phyloP scores from a whole-genome alignment of 2,113 vertebrate genomes.

The Tragelaphus imberbis region DNA sequence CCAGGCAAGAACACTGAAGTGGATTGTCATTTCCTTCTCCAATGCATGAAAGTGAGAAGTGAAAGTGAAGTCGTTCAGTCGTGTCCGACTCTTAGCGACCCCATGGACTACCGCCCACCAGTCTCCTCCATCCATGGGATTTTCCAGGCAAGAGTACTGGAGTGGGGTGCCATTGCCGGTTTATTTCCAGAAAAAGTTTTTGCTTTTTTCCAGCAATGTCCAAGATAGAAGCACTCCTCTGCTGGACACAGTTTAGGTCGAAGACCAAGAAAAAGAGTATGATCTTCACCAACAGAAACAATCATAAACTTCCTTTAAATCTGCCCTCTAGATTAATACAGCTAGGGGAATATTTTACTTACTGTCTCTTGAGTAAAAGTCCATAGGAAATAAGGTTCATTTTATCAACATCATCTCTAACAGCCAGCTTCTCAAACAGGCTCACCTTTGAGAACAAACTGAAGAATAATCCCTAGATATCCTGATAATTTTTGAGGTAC shows the following conservation, averaged over 20 bases:
- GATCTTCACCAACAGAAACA: not conserved
- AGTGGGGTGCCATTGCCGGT: too few relatives aligned
- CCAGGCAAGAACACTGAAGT: too few relatives aligned
- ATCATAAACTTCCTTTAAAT: not conserved
- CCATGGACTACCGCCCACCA: too few relatives aligned
- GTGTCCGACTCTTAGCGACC: too few relatives aligned
- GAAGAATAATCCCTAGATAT: not conserved
- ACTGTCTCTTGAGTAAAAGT: not conserved
- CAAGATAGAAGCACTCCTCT: not conserved
- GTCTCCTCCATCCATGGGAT: too few relatives aligned
- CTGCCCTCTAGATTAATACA: not conserved
- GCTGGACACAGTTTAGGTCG: not conserved
- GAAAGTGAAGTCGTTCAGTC: too few relatives aligned
- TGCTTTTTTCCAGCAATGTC: not conserved
- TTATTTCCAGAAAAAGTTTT: not conserved
- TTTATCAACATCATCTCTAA: not conserved
- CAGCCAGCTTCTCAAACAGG: not conserved
- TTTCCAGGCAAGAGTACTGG: too few relatives aligned
- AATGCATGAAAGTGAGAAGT: too few relatives aligned
- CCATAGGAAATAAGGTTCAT: not conserved
- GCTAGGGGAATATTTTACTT: not conserved
- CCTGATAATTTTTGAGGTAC: not conserved
- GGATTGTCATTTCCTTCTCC: too few relatives aligned
- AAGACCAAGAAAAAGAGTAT: not conserved
- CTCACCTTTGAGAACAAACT: not conserved